Conservation (phyloP, 1,140 invertebrate species). For the Papilio helenus region DNA sequence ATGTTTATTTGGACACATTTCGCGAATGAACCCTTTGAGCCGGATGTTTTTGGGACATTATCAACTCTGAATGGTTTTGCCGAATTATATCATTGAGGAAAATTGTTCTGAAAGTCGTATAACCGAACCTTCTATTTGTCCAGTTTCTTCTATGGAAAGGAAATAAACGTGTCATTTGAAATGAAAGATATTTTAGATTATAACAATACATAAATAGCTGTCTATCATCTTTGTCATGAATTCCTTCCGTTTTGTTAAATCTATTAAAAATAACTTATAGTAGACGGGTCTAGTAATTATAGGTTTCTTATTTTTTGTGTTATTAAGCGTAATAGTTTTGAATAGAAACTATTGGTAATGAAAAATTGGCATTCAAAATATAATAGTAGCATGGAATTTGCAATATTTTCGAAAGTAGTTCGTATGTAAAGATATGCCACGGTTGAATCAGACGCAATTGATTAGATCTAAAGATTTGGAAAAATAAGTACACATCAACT, state of each 20-base stretch:
- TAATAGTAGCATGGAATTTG: neutral
- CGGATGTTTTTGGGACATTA: conserved; percentile 66
- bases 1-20: conserved; percentile 66
- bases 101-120: conserved; percentile 44
- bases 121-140: neutral
- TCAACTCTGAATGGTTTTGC: conserved; percentile 50
- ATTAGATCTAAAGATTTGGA: neutral
- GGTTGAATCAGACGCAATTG: neutral
- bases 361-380: neutral
- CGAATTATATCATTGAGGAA: conserved; percentile 43
- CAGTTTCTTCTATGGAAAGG: neutral
- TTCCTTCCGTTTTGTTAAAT: neutral
- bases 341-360: neutral
- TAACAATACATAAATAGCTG: conserved; percentile 5
- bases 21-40: conserved; percentile 56
- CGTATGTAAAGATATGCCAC: no score
- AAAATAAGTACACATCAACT: neutral
- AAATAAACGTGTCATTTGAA: conserved; percentile 21
- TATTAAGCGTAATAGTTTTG: neutral
- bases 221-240: neutral
- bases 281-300: neutral
- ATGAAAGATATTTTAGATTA: conserved; percentile 22
- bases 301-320: neutral
- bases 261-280: neutral
- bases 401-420: neutral